phyloP scores from a whole-genome alignment of 2,797 vertebrate species.

The Bradypodion pumilum region DNA sequence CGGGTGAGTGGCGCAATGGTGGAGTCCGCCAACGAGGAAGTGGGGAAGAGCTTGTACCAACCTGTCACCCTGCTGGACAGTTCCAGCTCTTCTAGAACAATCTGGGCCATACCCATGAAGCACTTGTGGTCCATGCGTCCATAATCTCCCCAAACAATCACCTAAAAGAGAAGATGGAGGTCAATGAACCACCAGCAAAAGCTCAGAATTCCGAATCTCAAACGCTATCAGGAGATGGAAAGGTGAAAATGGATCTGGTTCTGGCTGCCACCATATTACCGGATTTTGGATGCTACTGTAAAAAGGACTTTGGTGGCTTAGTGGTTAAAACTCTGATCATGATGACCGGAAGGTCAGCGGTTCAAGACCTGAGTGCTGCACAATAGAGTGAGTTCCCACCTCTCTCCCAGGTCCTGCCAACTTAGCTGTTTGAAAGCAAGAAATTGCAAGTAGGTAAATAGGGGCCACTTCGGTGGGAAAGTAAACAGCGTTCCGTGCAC shows the following conservation, averaged over 20 bases:
- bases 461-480: too few relatives aligned
- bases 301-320: too few relatives aligned
- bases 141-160: slow-evolving; percentile 98
- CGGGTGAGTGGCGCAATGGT: slow-evolving; percentile 93
- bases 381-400: too few relatives aligned
- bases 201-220: accelerated
- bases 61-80: slow-evolving; percentile 87
- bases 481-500: too few relatives aligned
- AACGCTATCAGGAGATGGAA: accelerated
- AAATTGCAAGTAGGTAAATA: too few relatives aligned
- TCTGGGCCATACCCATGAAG: slow-evolving; percentile 99
- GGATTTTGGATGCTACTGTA: too few relatives aligned
- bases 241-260: not conserved
- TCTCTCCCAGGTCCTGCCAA: too few relatives aligned
- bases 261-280: not conserved
- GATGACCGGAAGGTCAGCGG: too few relatives aligned
- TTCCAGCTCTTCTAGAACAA: slow-evolving; percentile 96
- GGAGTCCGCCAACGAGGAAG: slow-evolving; percentile 95
- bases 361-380: too few relatives aligned
- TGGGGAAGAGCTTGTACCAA: slow-evolving; percentile 99
- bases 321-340: too few relatives aligned
- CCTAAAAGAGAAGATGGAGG: slow-evolving; percentile 67
- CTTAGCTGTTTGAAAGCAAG: too few relatives aligned
- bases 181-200: not conserved
- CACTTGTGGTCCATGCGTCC: slow-evolving; percentile 99